Base-by-base conservation (phyloP, 2,797 vertebrate genomes). In the Labroides dimidiatus region DNA sequence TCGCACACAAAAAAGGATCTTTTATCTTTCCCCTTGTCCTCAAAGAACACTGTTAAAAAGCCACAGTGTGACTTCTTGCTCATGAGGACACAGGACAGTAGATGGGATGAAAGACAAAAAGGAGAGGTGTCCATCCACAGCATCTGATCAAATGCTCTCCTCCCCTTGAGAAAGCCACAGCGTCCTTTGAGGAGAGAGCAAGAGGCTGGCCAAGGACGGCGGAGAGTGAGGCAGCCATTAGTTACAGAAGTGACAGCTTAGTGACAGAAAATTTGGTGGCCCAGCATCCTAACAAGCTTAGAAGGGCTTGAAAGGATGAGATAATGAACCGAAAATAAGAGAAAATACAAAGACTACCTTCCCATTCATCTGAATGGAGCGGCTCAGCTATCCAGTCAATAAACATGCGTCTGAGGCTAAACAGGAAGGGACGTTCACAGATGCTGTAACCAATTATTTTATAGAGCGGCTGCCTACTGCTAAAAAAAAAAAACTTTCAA, bases 301-400 rank as follows among this genome's bases (percentile, higher is more conserved):
- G 51, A 67, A 44, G 48, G 64, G 27, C 70, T 78, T 75, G 61
- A 89, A 83, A 84, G 62, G 69, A 75, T 72, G 57, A 47, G 61
- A 81, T 91, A 91, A 91, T 89, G 81, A 90, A 80, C 72, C 69
- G 77, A 80, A 84, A 89, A 84, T 79, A 78, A 82, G 76, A 36
- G 23, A 73, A 39, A 73, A 85, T 63, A 70, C 60, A 81, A 73
- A 73, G 36, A 51, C 67, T 47, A 51, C 68, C 53, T 81, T 54
- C 49, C 41, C 17, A 67, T 83, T 87, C 75, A 74, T 84, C 78
- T 85, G 57, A 59, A 14, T 42, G 53, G 69, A 84, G 42, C 63
- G 45, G 70, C 63, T 70, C 60, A 67, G 62, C 61, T 63, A 70
- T 71, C 69, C 59, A 64, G 72, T 83, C 76, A 70, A 82, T 71